These are phyloP conservation scores for Subacronicta megacephala DNA, from an alignment of 2,888 invertebrate genomes.

Conservation along the genomic window DNA sequence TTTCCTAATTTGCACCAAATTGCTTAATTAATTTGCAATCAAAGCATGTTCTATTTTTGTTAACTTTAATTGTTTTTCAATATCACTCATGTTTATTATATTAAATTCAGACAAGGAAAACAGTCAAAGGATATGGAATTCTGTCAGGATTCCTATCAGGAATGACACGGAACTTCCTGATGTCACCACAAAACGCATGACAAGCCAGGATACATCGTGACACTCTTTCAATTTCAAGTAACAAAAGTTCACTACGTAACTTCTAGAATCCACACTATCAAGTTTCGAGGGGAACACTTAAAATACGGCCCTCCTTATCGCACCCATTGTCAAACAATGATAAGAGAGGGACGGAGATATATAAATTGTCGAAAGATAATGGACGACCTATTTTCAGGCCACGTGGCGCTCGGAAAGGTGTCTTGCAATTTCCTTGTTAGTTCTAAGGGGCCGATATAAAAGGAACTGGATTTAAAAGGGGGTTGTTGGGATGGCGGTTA, in stretches of 20 bases:
- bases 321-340: slow-evolving; percentile 44
- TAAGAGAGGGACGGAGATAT: slow-evolving; percentile 66
- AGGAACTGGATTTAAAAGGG: slow-evolving; percentile 32
- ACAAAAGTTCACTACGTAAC: slow-evolving; percentile 48
- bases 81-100: neutral
- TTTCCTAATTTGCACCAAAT: neutral
- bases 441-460: slow-evolving; percentile 28
- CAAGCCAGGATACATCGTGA: slow-evolving; percentile 53
- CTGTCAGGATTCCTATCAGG: slow-evolving; percentile 21
- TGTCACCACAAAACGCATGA: slow-evolving; percentile 40
- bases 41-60: neutral
- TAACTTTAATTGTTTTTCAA: neutral
- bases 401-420: slow-evolving; percentile 76
- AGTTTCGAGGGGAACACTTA: slow-evolving; percentile 54
- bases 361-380: slow-evolving; percentile 76
- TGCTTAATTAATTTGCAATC: too few species aligned
- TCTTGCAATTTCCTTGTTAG: slow-evolving; percentile 61
- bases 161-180: slow-evolving; percentile 35
- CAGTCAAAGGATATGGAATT: slow-evolving; percentile 7
- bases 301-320: slow-evolving; percentile 51
- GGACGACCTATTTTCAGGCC: slow-evolving; percentile 83
- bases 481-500: slow-evolving; percentile 7
- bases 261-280: slow-evolving; percentile 55
- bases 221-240: slow-evolving; percentile 37
- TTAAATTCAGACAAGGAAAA: slow-evolving; percentile 14